phyloP scores from a whole-genome alignment of 2,888 invertebrate species.

The Nomada hirtipes region DNA sequence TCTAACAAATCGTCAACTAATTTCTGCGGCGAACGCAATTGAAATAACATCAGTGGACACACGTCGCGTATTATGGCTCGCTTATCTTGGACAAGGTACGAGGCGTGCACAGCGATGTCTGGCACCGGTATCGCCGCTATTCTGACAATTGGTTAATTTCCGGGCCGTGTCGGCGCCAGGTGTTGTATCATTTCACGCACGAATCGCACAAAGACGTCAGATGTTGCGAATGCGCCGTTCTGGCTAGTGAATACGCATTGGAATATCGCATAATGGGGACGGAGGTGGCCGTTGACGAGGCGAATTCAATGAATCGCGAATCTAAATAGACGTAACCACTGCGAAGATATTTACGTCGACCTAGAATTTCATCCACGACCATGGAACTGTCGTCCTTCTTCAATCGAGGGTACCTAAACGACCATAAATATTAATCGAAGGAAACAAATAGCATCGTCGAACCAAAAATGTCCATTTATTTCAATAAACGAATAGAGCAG shows the following conservation, averaged over 20 bases:
- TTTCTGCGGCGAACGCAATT: too few relatives aligned
- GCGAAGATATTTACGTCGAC: not conserved
- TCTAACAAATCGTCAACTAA: too few relatives aligned
- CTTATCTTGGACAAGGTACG: not conserved
- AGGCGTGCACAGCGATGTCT: constrained; percentile 16
- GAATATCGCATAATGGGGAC: constrained; percentile 18
- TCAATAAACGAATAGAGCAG: too few relatives aligned
- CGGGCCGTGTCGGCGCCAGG: constrained; percentile 61
- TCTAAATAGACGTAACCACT: not conserved
- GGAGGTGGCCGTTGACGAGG: not conserved
- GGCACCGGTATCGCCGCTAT: constrained; percentile 11
- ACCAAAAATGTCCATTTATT: too few relatives aligned
- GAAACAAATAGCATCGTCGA: too few relatives aligned
- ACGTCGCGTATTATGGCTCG: too few relatives aligned
- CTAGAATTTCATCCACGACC: too few relatives aligned
- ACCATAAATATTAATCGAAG: too few relatives aligned
- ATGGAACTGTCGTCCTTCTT: not conserved
- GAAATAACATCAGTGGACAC: too few relatives aligned
- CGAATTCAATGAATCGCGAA: constrained; percentile 15
- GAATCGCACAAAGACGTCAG: constrained; percentile 49
- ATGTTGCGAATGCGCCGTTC: constrained; percentile 37
- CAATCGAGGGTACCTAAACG: too few relatives aligned
- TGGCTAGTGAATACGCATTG: constrained; percentile 12
- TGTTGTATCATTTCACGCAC: constrained; percentile 47
- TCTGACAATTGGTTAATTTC: constrained; percentile 63